Conservation (phyloP, 2,888 invertebrate species). For the Achlya flavicornis region DNA sequence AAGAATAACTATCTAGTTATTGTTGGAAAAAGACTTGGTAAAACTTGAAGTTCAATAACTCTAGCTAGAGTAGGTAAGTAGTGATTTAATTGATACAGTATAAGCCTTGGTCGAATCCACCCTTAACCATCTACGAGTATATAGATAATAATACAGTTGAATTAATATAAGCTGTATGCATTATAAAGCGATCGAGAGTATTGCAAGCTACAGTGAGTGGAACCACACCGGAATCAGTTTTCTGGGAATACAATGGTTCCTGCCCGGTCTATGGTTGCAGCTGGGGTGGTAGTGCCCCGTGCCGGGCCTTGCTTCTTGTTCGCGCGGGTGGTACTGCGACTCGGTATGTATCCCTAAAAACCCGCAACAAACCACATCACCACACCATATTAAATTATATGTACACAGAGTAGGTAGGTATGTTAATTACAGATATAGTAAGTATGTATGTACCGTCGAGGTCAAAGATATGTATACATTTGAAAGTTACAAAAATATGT, state of each 20-base stretch:
- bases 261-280: conserved; percentile 23
- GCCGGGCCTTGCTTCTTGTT: conserved; percentile 30
- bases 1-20: too few species aligned
- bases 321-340: conserved; percentile 32
- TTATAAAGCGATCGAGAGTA: not conserved
- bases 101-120: too few species aligned
- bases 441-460: too few species aligned
- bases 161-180: not conserved
- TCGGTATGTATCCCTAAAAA: conserved; percentile 57
- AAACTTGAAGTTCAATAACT: too few species aligned
- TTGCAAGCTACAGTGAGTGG: not conserved
- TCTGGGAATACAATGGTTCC: conserved; percentile 54
- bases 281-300: conserved; percentile 29
- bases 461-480: too few species aligned
- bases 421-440: not conserved
- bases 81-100: too few species aligned
- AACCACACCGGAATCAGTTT: conserved; percentile 43
- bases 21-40: too few species aligned
- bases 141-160: not conserved
- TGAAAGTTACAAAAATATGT: too few species aligned
- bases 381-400: conserved; percentile 32
- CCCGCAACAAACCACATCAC: conserved; percentile 46
- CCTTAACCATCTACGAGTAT: too few species aligned
- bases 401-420: conserved; percentile 15
- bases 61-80: too few species aligned